Evolutionary conservation across 2,888 invertebrate species (phyloP).

Genomic region (Aporophyla nigra): DNA sequence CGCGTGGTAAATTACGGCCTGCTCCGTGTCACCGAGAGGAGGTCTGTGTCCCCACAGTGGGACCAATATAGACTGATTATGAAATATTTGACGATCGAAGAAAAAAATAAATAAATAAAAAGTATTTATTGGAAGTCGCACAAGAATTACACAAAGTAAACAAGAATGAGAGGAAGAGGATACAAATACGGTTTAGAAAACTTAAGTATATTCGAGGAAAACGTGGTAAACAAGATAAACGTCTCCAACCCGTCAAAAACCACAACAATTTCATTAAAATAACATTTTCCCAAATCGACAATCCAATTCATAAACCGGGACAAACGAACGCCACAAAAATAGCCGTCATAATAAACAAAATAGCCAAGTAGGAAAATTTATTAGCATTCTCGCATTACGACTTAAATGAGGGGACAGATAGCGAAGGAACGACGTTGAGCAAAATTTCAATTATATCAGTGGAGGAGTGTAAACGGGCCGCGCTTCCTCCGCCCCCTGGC

Average conservation of each 20-base stretch:
- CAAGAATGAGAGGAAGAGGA: too few species aligned
- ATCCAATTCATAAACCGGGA: constrained; percentile 60
- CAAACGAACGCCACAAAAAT: constrained; percentile 56
- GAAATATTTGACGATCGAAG: constrained; percentile 1
- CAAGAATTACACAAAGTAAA: too few species aligned
- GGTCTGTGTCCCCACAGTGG: too few species aligned
- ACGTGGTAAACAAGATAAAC: not conserved
- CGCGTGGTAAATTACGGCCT: too few species aligned
- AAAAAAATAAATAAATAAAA: too few species aligned
- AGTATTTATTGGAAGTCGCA: too few species aligned
- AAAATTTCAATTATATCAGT: constrained; percentile 87
- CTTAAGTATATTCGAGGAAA: not conserved
- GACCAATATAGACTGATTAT: too few species aligned
- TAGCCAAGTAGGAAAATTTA: constrained; percentile 74
- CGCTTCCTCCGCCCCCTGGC: constrained; percentile 72
- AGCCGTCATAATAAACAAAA: constrained; percentile 65
- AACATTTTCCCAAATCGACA: constrained; percentile 34
- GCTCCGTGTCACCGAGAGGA: too few species aligned
- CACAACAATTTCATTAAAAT: constrained; percentile 19
- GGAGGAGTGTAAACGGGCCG: constrained; percentile 74
- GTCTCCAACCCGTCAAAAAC: constrained; percentile 1
- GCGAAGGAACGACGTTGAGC: constrained; percentile 78
- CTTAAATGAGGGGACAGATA: constrained; percentile 74
- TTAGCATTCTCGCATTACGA: constrained; percentile 79
- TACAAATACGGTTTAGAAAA: not conserved